Percentiles rank a stretch among this genome's conserved stretches.
Evolutionary conservation across 2,113 vertebrate species (phyloP).

Genomic region (Gracilinanus agilis): DNA sequence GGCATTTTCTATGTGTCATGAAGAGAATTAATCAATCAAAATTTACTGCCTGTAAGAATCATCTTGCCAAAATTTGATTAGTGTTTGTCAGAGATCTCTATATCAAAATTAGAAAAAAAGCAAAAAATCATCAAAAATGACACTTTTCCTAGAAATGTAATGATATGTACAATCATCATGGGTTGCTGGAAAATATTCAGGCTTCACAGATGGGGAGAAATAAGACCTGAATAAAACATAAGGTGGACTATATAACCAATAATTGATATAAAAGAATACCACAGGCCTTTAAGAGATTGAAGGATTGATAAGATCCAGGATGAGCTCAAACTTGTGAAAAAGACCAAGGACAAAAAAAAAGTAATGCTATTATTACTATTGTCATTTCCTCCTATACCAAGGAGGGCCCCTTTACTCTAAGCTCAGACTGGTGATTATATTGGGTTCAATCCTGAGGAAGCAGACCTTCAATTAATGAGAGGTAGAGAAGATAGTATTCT

Average conservation of each 20-base stretch:
- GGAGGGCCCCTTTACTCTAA: not conserved
- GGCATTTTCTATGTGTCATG: conserved; percentile 37
- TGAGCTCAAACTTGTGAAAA: not conserved
- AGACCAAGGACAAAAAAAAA: not conserved
- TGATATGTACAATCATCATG: not conserved
- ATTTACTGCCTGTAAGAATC: conserved; percentile 4
- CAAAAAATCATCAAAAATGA: not conserved
- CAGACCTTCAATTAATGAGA: not conserved
- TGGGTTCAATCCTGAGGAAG: not conserved
- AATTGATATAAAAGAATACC: not conserved
- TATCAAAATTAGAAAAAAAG: not conserved
- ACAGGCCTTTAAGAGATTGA: not conserved
- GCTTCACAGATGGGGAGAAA: not conserved
- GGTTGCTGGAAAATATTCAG: not conserved
- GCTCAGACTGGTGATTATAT: not conserved
- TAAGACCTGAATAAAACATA: not conserved
- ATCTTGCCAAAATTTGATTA: not conserved
- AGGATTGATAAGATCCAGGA: not conserved
- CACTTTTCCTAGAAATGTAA: not conserved
- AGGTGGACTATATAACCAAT: not conserved
- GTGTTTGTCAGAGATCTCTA: not conserved
- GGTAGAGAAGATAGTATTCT: not conserved
- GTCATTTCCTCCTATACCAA: not conserved
- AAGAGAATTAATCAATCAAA: conserved; percentile 38
- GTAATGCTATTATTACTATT: not conserved